These are phyloP conservation scores for Champsocephalus esox DNA, from an alignment of 2,797 vertebrate species.

Conservation along the genomic window DNA sequence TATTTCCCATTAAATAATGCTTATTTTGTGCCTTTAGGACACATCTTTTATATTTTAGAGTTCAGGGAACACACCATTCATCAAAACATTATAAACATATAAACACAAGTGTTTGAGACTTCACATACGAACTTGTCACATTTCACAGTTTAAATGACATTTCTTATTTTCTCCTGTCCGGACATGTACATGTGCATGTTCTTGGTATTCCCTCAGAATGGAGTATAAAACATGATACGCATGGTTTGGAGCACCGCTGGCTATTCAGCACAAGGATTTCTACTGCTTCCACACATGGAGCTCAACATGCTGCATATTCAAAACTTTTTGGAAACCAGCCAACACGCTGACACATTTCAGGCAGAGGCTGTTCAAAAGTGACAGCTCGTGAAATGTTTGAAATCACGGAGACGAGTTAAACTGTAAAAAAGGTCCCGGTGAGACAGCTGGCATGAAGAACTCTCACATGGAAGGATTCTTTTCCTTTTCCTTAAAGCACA, in stretches of 20 bases:
- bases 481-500: conserved; percentile 55
- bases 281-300: conserved; percentile 14
- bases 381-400: conserved; percentile 30
- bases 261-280: conserved; percentile 21
- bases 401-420: conserved; percentile 19
- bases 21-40: conserved; percentile 13
- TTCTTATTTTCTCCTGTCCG: conserved; percentile 23
- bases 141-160: conserved; percentile 31
- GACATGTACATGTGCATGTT: background rate
- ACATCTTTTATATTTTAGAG: conserved; percentile 27
- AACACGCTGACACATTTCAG: conserved; percentile 37
- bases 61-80: conserved; percentile 39
- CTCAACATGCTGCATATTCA: conserved; percentile 22
- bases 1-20: conserved; percentile 7
- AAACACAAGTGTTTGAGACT: conserved; percentile 38
- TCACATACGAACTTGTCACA: conserved; percentile 52
- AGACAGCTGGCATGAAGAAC: conserved; percentile 41
- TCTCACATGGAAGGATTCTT: conserved; percentile 34
- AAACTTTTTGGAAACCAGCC: conserved; percentile 22
- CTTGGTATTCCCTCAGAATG: conserved; percentile 4
- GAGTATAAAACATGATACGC: conserved; percentile 15
- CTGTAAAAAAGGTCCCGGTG: conserved; percentile 33
- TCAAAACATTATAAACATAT: conserved; percentile 40
- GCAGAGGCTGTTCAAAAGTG: conserved; percentile 39
- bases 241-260: conserved; percentile 21